Evolutionary conservation across 2,113 vertebrate genomes (phyloP).

Genomic region (Laticauda colubrina): DNA sequence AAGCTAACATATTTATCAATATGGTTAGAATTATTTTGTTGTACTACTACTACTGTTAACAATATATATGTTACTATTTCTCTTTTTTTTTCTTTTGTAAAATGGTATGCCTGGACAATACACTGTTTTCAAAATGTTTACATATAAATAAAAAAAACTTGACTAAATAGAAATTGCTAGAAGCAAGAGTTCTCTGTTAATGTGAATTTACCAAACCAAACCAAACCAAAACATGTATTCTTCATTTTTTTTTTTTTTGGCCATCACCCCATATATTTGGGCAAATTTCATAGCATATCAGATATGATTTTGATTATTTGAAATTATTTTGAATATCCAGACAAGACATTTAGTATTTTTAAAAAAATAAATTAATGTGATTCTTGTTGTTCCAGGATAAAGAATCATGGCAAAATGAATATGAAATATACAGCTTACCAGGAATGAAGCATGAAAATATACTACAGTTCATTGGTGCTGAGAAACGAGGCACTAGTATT

Average conservation of each 20-base stretch:
- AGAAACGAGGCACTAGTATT: conserved; percentile 91
- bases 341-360: neutral
- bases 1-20: too few relatives aligned
- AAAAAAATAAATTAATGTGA: neutral
- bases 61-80: too few relatives aligned
- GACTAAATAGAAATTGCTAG: neutral
- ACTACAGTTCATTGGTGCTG: conserved; percentile 91
- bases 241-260: neutral
- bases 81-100: too few relatives aligned
- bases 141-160: too few relatives aligned
- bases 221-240: neutral
- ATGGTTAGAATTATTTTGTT: too few relatives aligned
- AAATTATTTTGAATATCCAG: neutral
- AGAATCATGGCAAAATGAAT: conserved; percentile 98
- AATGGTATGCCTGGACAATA: too few relatives aligned
- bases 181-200: neutral
- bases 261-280: neutral
- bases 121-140: too few relatives aligned
- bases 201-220: neutral
- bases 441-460: conserved; percentile 99
- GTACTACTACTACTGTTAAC: too few relatives aligned
- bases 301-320: neutral
- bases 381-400: conserved; percentile 76
- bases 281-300: neutral
- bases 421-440: conserved; percentile 91